These are phyloP conservation scores for Python bivittatus DNA, from an alignment of 2,113 vertebrate species.

Conservation along the genomic window DNA sequence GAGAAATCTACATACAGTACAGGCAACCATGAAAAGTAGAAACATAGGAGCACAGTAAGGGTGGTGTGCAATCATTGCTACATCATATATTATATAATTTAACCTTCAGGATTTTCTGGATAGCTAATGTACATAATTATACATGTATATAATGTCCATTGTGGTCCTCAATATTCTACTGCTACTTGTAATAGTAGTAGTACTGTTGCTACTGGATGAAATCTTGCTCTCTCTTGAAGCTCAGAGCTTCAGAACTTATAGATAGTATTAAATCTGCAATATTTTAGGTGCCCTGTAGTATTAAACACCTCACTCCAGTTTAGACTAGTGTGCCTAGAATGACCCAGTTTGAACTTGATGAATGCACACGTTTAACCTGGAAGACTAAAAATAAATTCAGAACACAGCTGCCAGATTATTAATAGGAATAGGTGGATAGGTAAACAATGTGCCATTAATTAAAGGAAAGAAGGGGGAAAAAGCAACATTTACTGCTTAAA, in stretches of 20 bases:
- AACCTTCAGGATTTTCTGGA: background rate
- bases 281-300: too few species aligned
- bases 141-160: background rate
- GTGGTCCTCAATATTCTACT: background rate
- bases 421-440: background rate
- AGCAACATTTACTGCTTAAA: background rate
- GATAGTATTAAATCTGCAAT: background rate
- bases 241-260: background rate
- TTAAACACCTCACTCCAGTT: background rate
- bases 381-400: background rate
- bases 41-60: background rate
- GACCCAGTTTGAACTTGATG: background rate
- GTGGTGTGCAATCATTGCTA: background rate
- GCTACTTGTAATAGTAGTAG: background rate
- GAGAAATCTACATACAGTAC: background rate
- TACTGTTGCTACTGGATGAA: background rate
- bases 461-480: background rate
- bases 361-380: background rate
- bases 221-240: background rate
- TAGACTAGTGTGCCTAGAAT: background rate
- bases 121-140: background rate
- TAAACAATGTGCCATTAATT: background rate
- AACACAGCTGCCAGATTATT: background rate
- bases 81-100: background rate
- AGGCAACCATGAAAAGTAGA: background rate